phyloP scores from a whole-genome alignment of 2,797 vertebrate species.

The Synanceia verrucosa region DNA sequence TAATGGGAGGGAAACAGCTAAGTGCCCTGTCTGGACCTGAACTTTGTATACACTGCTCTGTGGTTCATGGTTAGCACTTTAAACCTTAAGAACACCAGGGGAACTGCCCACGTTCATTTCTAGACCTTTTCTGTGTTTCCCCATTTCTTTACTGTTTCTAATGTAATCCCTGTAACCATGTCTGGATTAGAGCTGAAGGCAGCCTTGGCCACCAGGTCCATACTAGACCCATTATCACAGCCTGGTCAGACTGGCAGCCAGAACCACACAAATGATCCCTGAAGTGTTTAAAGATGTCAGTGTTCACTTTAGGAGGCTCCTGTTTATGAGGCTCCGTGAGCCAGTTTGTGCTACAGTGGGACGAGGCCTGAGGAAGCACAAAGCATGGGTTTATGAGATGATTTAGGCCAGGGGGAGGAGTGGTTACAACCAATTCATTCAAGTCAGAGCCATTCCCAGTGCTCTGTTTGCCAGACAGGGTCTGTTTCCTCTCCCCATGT shows the following conservation, averaged over 20 bases:
- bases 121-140: background rate
- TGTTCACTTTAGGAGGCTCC: slow-evolving; percentile 58
- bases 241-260: slow-evolving; percentile 61
- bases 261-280: slow-evolving; percentile 57
- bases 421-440: slow-evolving; percentile 56
- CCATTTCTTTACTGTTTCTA: slow-evolving; percentile 1
- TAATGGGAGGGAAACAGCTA: no score
- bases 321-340: slow-evolving; percentile 67
- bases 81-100: background rate
- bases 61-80: background rate
- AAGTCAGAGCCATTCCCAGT: slow-evolving; percentile 54
- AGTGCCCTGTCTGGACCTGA: background rate
- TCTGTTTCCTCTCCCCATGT: slow-evolving; percentile 60
- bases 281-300: slow-evolving; percentile 77
- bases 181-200: slow-evolving; percentile 28
- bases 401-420: slow-evolving; percentile 53
- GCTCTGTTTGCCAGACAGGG: slow-evolving; percentile 63
- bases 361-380: slow-evolving; percentile 57
- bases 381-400: slow-evolving; percentile 70
- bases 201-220: slow-evolving; percentile 14
- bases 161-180: slow-evolving; percentile 10
- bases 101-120: background rate
- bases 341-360: slow-evolving; percentile 67
- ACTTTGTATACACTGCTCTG: background rate
- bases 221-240: slow-evolving; percentile 47